A percentile compares a stretch with the other conserved stretches of the same genome.
Evolutionary conservation across 2,113 vertebrate genomes (phyloP).

Genomic region (Lipophrys pholis): DNA sequence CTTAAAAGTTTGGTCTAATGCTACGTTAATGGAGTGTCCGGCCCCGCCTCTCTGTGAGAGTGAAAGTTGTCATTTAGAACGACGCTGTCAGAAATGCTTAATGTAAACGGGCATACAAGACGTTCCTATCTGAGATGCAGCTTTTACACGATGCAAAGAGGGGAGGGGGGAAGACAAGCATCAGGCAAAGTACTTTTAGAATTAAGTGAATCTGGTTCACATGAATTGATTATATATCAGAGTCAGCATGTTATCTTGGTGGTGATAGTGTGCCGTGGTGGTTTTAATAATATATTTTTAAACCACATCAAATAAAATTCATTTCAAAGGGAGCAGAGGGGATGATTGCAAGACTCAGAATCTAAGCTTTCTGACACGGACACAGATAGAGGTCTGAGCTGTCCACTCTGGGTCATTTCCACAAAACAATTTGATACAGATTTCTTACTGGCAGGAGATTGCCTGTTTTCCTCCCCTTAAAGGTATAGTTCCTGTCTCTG

Average conservation of each 20-base stretch:
- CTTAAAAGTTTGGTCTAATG: conserved; percentile 79
- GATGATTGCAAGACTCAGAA: conserved; percentile 58
- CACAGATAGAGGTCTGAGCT: conserved; percentile 64
- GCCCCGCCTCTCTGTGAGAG: conserved; percentile 57
- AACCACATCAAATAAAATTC: conserved; percentile 73
- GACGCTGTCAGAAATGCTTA: conserved; percentile 67
- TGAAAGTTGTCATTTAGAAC: conserved; percentile 62
- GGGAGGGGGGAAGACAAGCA: conserved; percentile 65
- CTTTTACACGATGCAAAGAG: conserved; percentile 48
- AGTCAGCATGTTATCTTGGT: conserved; percentile 45
- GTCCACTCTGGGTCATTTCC: conserved; percentile 67
- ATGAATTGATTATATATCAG: conserved; percentile 61
- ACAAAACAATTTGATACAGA: conserved; percentile 68
- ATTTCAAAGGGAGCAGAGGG: conserved; percentile 42
- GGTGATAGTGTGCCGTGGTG: conserved; percentile 52
- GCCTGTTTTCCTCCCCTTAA: conserved; percentile 61
- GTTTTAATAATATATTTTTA: conserved; percentile 73
- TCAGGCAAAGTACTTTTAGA: conserved; percentile 63
- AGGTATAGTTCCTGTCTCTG: conserved; percentile 53
- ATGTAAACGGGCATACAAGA: conserved; percentile 42
- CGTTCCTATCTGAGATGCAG: conserved; percentile 62
- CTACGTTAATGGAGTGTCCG: conserved; percentile 70
- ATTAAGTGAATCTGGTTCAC: conserved; percentile 71
- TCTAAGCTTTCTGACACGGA: conserved; percentile 63
- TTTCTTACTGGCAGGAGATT: conserved; percentile 58